Conservation (phyloP, 64 coral and sea anemone species). For the Stichodactyla helianthus region DNA sequence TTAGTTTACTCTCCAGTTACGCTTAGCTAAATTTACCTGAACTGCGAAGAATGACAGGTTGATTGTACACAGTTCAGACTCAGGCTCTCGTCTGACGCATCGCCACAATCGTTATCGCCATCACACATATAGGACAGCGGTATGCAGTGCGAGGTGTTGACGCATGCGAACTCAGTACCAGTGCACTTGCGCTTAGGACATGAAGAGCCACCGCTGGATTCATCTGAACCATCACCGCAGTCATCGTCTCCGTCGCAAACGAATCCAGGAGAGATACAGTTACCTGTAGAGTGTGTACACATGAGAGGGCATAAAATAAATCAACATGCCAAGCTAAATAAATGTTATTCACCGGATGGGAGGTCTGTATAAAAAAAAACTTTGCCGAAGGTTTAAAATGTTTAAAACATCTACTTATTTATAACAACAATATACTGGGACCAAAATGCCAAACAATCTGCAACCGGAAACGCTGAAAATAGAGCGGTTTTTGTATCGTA, state of each 20-base stretch:
- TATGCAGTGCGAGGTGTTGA: constrained; percentile 33
- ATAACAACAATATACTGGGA: no score
- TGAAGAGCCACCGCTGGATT: constrained; percentile 1
- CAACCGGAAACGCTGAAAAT: background rate
- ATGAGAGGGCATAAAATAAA: no score
- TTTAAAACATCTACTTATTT: no score
- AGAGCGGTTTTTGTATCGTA: no score
- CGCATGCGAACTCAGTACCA: constrained; percentile 44
- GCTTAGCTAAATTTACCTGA: constrained; percentile 25
- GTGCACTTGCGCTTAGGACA: constrained; percentile 43
- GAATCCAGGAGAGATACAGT: background rate
- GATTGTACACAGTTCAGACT: constrained; percentile 13
- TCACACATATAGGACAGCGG: constrained; percentile 58
- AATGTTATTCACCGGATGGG: no score
- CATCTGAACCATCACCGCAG: constrained; percentile 61
- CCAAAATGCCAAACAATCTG: no score
- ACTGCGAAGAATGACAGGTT: constrained; percentile 42
- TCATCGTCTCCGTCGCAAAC: constrained; percentile 67
- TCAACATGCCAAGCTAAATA: no score
- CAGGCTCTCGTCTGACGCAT: constrained; percentile 62
- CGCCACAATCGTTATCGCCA: constrained; percentile 68
- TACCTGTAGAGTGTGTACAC: background rate
- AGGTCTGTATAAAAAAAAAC: no score
- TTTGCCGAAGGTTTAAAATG: no score
- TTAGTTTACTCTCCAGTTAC: background rate